Base-by-base conservation (phyloP, 2,888 invertebrate species). In the Harpagoxenus sublaevis region DNA sequence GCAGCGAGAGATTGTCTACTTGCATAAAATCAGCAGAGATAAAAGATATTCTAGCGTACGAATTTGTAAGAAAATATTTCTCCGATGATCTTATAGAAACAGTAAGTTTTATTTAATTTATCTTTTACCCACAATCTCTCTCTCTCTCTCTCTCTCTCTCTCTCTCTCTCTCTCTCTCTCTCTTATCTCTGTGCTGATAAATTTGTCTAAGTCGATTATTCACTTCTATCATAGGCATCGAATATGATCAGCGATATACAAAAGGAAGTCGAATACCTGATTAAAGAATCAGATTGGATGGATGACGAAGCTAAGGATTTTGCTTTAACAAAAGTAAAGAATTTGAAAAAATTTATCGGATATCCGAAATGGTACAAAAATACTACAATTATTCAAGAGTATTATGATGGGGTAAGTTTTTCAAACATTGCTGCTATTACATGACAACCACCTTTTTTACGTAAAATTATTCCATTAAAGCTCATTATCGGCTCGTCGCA, bases 361-460 rank as follows among this genome's bases (percentile, higher is more conserved):
- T 96, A 96, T 90, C 96, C 97, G 12, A 95, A 96, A 79, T 96
- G 96, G 94, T 96, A 96, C 74, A 92, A 95, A 42, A 95, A 96
- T 89, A 93, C 94, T 18, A 93, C 94, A 3, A 93, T 95, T 63
- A 93, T 97, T 45, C 95, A 96, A 87, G 93, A 94, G 8, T 96
- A 95, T 90, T 96, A 96, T 89, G 93, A 94, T 83, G 95, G 95
- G 87, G 96, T 96, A 92, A 93, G 94, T 93, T 83, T 23, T 15
- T 42, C 0, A n/a, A 28, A 12, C 23, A 63, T 9, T 18, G 12
- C 42, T 9, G 35, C 1, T 23, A 9, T 18, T 55, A 55, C 8
- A 55, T 55, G 15, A 28, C 2, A 3, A 12, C 1, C 45, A 5
- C 31, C 4, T 28, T 23, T 23, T 23, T 23, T 70, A 8, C 2